Evolutionary conservation across 2,113 vertebrate species (phyloP).

Genomic region (Carollia perspicillata): DNA sequence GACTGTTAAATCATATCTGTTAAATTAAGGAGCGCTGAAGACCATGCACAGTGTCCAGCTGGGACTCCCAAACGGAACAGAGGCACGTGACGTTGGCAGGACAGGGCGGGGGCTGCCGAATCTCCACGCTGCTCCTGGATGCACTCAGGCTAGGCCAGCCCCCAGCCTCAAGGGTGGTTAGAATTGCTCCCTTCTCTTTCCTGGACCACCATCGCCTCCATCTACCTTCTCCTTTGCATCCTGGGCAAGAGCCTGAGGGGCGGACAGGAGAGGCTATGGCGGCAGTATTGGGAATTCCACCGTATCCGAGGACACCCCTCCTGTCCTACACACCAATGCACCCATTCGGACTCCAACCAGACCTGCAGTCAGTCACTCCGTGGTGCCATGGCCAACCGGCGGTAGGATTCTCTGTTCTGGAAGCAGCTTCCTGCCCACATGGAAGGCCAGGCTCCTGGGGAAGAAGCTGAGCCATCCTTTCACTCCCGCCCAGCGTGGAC

Average conservation of each 20-base stretch:
- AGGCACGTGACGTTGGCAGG: fast-evolving
- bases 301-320: neutral
- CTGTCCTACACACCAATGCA: neutral
- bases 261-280: neutral
- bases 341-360: neutral
- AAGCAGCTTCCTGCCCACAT: neutral
- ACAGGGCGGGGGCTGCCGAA: fast-evolving
- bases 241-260: neutral
- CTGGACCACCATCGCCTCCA: neutral
- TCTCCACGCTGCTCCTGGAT: neutral
- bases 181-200: neutral
- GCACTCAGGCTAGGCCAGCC: neutral
- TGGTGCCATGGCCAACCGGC: neutral
- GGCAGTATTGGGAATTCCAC: neutral
- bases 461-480: neutral
- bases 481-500: neutral
- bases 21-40: neutral
- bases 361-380: neutral
- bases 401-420: neutral
- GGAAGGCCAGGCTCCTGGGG: neutral
- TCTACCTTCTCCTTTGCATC: neutral
- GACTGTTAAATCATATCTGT: neutral
- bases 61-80: neutral
- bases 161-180: neutral
- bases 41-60: neutral